Base-by-base conservation (phyloP, 1,140 invertebrate genomes). In the Drosophila micromelanica region DNA sequence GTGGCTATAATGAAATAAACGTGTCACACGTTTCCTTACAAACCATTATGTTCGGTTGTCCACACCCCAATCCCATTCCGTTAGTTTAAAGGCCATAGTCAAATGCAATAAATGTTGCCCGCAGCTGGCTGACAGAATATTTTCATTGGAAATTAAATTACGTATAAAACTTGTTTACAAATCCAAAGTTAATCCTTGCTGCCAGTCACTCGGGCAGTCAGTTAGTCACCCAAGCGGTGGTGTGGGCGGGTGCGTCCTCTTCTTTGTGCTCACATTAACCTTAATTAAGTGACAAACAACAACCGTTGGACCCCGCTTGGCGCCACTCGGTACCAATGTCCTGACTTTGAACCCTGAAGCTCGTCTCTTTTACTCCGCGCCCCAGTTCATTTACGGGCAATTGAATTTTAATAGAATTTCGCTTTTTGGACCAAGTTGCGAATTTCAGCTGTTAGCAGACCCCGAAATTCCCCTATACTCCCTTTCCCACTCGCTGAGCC, bases 211-310 rank as follows among this genome's bases (percentile, higher is more conserved):
- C 9, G 42, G 65, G 43, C 48, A 68, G 23, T 51, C n/a, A 56
- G 15, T 49, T 27, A 23, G 35, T 42, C 17, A 27, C 4, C 17
- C 13, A 13, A 6, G 30, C 23, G 17, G 52, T 40, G 59, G 12
- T 20, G 12, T 37, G 9, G 52, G 54, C 67, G 13, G 30, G 15
- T 37, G 9, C 13, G 35, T 32, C 27, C 37, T 71, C 52, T 63
- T 43, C 23, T 49, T 81, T 75, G 68, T 76, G 76, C 76, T 59
- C 46, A 65, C 84, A 89, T 89, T 89, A 89, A 89, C 80, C 79
- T 90, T 89, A 89, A 89, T 89, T 90, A 80, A 89, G 84, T 89
- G 84, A 89, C 84, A 89, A 89, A 89, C 84, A 87, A 78, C 82
- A 71, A 60, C 49, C 62, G 63, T 49, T 69, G 59, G 12, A 42